Conservation (phyloP, 2,113 vertebrate genomes). For the Cephalophus harveyi region DNA sequence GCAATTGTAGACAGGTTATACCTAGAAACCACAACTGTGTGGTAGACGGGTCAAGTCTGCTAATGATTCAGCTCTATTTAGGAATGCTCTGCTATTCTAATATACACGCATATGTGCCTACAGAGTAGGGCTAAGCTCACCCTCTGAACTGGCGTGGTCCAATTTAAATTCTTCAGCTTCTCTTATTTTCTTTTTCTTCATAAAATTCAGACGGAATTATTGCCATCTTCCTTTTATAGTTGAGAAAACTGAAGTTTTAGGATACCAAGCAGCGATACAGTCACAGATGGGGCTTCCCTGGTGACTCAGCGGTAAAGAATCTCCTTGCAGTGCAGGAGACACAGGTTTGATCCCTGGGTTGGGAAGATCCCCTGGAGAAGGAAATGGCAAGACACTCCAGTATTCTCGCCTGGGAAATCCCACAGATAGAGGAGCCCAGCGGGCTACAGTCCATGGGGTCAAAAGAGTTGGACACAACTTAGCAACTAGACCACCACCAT, state of each 20-base stretch:
- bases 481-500: neutral
- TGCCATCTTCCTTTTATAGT: neutral
- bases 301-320: neutral
- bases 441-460: neutral
- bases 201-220: neutral
- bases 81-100: neutral
- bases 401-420: neutral
- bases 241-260: neutral
- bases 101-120: accelerated
- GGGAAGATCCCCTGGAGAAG: neutral
- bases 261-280: neutral
- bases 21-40: neutral
- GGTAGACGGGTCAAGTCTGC: accelerated
- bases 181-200: neutral
- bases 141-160: neutral
- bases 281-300: neutral
- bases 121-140: neutral
- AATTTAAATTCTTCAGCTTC: neutral
- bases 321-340: neutral
- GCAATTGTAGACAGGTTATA: neutral
- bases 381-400: neutral
- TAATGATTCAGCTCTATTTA: accelerated
- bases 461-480: neutral
- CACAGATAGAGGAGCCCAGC: neutral
- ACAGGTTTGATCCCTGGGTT: neutral